Evolutionary conservation across 1,140 invertebrate species (phyloP).

Genomic region (Acromyrmex echinatior): DNA sequence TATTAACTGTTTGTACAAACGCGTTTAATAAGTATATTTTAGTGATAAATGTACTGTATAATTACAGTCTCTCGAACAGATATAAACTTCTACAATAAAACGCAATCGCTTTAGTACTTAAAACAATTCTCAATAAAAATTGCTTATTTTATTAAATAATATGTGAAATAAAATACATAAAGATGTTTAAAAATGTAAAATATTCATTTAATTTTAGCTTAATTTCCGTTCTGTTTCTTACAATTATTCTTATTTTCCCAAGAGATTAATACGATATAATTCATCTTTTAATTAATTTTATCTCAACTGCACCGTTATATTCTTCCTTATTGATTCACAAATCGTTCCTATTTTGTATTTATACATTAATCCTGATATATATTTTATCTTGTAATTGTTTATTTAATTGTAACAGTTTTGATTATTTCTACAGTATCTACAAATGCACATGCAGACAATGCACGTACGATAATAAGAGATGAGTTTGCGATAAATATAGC

Average conservation of each 20-base stretch:
- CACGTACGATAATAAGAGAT: background rate
- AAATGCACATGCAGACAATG: background rate
- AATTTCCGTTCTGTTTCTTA: too few species aligned
- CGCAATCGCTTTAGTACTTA: background rate
- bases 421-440: background rate
- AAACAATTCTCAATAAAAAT: background rate
- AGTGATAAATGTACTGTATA: background rate
- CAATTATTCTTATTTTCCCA: background rate
- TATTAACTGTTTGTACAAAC: background rate
- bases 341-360: background rate
- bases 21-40: conserved; percentile 6
- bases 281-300: background rate
- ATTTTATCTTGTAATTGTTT: background rate
- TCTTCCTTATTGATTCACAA: background rate
- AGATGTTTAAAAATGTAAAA: background rate
- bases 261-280: background rate
- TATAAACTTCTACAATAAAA: background rate
- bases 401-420: background rate
- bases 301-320: background rate
- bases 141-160: conserved; percentile 4
- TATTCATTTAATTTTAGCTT: background rate
- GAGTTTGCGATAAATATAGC: background rate
- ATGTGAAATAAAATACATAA: background rate
- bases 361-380: background rate
- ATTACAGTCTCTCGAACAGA: background rate